Percentiles rank a stretch among this genome's conserved stretches.
These are phyloP conservation scores for Calephelis perditalis DNA, from an alignment of 2,888 invertebrate genomes.

Conservation along the genomic window DNA sequence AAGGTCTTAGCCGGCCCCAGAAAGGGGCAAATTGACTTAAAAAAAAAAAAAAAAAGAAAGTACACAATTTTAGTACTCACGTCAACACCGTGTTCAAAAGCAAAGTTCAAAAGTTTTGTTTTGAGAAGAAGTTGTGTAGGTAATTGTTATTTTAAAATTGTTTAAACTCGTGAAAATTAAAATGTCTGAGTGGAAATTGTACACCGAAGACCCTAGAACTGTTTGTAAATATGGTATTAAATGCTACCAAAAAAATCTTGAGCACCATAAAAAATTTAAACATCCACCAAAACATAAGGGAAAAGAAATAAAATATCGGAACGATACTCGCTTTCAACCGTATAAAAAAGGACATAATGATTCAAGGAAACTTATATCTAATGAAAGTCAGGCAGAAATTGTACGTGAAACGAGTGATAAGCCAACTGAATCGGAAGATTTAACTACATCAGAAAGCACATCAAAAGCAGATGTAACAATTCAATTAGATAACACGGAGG, in stretches of 20 bases:
- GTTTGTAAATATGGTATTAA: conserved; percentile 87
- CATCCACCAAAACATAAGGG: conserved; percentile 78
- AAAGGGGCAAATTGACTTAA: no score
- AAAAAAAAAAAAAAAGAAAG: no score
- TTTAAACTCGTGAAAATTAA: conserved; percentile 14
- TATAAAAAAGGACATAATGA: conserved; percentile 34
- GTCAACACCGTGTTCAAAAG: no score
- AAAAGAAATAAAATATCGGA: conserved; percentile 34
- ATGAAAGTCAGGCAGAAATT: neutral
- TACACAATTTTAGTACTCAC: no score
- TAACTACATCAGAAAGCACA: neutral
- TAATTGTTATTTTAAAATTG: no score
- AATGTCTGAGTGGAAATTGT: conserved; percentile 61
- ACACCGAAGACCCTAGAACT: conserved; percentile 63
- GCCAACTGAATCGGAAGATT: neutral
- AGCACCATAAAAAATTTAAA: conserved; percentile 85
- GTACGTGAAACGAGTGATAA: neutral
- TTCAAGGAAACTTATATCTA: conserved; percentile 17
- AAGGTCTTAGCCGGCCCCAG: no score
- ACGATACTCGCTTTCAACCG: conserved; percentile 40
- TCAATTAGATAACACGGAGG: neutral
- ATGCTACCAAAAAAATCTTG: conserved; percentile 90
- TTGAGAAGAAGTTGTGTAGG: no score
- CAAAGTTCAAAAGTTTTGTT: no score
- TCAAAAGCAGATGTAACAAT: neutral